phyloP scores from a whole-genome alignment of 2,888 invertebrate genomes.

The Oegoconia quadripuncta region DNA sequence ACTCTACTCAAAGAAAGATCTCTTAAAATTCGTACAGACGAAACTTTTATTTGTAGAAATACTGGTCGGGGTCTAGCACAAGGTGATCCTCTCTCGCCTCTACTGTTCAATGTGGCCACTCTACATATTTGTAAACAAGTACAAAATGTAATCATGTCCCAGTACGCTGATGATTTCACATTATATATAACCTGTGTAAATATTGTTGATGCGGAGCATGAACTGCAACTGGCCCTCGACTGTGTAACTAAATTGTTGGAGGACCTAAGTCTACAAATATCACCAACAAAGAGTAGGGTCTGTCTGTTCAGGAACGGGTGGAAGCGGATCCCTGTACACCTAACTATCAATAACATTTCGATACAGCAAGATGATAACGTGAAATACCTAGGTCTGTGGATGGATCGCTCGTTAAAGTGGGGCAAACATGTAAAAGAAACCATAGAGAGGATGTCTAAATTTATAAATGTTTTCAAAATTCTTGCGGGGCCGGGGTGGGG shows the following conservation, averaged over 20 bases:
- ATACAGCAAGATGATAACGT: neutral
- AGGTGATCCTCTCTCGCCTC: slow-evolving; percentile 25
- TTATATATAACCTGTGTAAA: neutral
- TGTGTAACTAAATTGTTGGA: neutral
- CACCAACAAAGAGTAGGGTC: neutral
- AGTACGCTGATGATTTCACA: slow-evolving; percentile 7
- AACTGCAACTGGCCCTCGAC: neutral
- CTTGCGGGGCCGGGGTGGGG: neutral
- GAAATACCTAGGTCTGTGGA: neutral
- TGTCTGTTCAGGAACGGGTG: slow-evolving; percentile 1
- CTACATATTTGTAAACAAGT: neutral
- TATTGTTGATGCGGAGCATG: neutral
- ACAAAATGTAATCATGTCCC: neutral
- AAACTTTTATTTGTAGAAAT: neutral
- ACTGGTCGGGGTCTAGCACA: slow-evolving; percentile 18
- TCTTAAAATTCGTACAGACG: neutral
- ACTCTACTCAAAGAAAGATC: neutral
- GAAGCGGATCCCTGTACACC: neutral
- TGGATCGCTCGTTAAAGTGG: neutral
- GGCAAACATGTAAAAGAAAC: neutral
- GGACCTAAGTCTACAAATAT: neutral
- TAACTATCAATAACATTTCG: neutral
- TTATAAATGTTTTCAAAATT: neutral
- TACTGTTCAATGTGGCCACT: slow-evolving; percentile 24
- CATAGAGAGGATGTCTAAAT: neutral